Evolutionary conservation across 2,888 invertebrate genomes (phyloP).

Genomic region (Dynastes maya): DNA sequence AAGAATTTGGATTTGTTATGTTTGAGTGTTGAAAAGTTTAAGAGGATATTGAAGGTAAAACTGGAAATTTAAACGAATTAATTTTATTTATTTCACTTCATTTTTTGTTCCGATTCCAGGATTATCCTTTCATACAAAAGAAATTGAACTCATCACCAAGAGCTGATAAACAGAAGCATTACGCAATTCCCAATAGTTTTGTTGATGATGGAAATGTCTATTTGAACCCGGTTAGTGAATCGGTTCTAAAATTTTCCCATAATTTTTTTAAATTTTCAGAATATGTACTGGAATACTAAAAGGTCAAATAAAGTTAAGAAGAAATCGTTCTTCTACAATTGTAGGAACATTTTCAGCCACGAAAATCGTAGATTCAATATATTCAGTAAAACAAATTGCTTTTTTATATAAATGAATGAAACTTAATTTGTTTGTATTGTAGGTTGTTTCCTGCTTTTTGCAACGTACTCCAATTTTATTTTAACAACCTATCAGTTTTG

Average conservation of each 20-base stretch:
- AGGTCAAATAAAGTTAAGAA: background rate
- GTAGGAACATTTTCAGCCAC: slow-evolving; percentile 32
- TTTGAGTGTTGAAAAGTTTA: slow-evolving; percentile 72
- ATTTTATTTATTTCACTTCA: too few species aligned
- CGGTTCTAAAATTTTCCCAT: background rate
- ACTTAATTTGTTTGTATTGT: slow-evolving; percentile 65
- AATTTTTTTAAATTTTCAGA: slow-evolving; percentile 35
- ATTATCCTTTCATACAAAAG: slow-evolving; percentile 71
- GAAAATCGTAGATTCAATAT: slow-evolving; percentile 34
- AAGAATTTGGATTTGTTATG: slow-evolving; percentile 72
- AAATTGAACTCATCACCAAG: slow-evolving; percentile 70
- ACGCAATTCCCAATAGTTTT: slow-evolving; percentile 70
- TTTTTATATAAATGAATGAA: background rate
- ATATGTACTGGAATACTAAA: slow-evolving; percentile 45
- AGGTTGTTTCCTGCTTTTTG: slow-evolving; percentile 70
- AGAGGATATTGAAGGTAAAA: slow-evolving; percentile 69
- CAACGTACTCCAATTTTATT: slow-evolving; percentile 71
- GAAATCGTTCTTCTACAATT: slow-evolving; percentile 40
- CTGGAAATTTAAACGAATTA: too few species aligned
- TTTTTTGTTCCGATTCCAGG: slow-evolving; percentile 64
- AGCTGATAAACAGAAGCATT: slow-evolving; percentile 68
- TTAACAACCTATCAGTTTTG: slow-evolving; percentile 72
- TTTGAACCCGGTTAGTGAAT: slow-evolving; percentile 45
- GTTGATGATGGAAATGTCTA: slow-evolving; percentile 51
- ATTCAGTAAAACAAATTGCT: slow-evolving; percentile 42